Percentiles rank a stretch among this genome's conserved stretches.
Evolutionary conservation across 2,113 vertebrate species (phyloP).

Genomic region (Pongo abelii): DNA sequence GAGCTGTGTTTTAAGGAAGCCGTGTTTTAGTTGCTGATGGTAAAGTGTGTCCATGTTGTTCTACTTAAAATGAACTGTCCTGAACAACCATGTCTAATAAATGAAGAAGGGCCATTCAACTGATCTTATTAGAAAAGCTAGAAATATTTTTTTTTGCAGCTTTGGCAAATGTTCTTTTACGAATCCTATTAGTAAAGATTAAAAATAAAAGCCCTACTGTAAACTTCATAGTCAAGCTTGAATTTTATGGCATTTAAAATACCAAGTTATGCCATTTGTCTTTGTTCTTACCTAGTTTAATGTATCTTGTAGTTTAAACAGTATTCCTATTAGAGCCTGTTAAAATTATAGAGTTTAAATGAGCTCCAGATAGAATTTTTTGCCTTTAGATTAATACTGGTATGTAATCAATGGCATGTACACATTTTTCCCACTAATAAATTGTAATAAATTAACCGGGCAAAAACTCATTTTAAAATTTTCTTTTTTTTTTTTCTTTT

Average conservation of each 20-base stretch:
- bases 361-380: background rate
- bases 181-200: background rate
- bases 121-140: background rate
- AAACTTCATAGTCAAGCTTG: background rate
- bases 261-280: background rate
- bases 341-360: background rate
- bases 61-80: background rate
- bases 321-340: background rate
- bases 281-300: background rate
- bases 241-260: background rate
- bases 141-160: background rate
- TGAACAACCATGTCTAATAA: background rate
- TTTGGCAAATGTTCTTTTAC: background rate
- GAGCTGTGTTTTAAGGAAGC: background rate
- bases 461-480: background rate
- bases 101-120: background rate
- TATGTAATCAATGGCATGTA: background rate
- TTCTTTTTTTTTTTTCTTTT: no score
- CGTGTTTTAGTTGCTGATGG: background rate
- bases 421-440: background rate
- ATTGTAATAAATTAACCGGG: background rate
- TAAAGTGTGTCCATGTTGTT: accelerated
- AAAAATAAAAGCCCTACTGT: background rate
- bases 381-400: background rate
- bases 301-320: background rate